Base-by-base conservation (phyloP, 2,888 invertebrate genomes). In the Acheta domesticus region DNA sequence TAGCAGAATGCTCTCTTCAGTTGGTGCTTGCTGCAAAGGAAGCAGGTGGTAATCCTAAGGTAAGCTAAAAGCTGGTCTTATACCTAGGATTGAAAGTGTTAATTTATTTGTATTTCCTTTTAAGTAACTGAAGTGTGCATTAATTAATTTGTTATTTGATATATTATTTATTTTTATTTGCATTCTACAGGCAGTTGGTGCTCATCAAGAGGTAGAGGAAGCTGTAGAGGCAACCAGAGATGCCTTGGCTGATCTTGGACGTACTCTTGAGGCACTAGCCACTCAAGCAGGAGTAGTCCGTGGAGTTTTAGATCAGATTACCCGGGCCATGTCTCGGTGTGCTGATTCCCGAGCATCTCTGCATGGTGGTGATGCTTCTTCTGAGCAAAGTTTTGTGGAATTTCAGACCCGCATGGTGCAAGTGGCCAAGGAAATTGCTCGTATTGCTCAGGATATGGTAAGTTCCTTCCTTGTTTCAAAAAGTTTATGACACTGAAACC, bases 351-450 rank as follows among this genome's bases (percentile, higher is more conserved):
- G 93, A 85, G 80, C 83, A 23, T 89, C 91, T 82, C 89, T 92
- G 0, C 88, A 94, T 12, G 88, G 93, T 81, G 93, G 93, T 2
- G 90, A 92, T 0, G 92, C 91, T 83, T 91, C 89, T 77, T 80
- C 79, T 48, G 81, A 80, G 74, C 74, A 78, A 82, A 92, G 92
- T 76, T 99, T 95, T 87, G 98, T 97, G 4, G 98, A 98, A 88
- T 98, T 96, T 86, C 99, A 99, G 88, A 97, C 98, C 0, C 90
- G 97, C 81, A 99, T 99, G 98, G 97, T 99, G 48, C 94, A 93
- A 82, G 92, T 93, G 77, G 94, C 96, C 48, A 98, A 98, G 88
- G 97, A 98, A 87, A 97, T 99, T 82, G 96, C 97, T 0, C 90
- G 94, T 77, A 90, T 96, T 79, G 93, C 98, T 11, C 96, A 97